Percentiles rank a stretch among this genome's conserved stretches.
These are phyloP conservation scores for Passerculus sandwichensis DNA, from an alignment of 2,797 vertebrate genomes.

Conservation along the genomic window DNA sequence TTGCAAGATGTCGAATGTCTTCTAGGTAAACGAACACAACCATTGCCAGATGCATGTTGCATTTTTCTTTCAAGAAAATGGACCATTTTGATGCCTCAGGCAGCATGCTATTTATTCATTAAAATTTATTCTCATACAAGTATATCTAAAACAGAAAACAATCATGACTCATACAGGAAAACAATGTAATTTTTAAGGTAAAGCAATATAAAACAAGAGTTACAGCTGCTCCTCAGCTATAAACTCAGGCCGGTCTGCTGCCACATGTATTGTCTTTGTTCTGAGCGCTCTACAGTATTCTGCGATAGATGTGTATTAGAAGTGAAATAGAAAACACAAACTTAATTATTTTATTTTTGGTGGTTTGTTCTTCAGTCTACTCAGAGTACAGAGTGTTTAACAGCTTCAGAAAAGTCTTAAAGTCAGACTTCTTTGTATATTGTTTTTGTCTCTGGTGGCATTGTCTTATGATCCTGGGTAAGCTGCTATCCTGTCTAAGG, in stretches of 20 bases:
- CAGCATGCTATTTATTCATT: neutral
- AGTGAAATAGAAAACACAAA: neutral
- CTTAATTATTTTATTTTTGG: neutral
- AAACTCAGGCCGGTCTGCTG: neutral
- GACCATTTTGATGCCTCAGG: neutral
- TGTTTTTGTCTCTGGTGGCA: neutral
- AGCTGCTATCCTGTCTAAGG: neutral
- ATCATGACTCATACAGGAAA: neutral
- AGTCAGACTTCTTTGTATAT: neutral
- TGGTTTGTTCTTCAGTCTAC: neutral
- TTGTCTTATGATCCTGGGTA: neutral
- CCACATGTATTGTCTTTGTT: neutral
- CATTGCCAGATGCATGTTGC: neutral
- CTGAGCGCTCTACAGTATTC: neutral
- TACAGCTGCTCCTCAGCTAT: neutral
- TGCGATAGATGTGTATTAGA: neutral
- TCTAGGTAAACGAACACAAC: neutral
- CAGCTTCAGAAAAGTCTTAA: neutral
- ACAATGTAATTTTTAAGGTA: neutral
- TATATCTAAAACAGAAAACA: neutral
- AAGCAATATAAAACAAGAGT: neutral
- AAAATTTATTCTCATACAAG: neutral
- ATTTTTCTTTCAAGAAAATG: constrained; percentile 24
- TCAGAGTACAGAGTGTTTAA: neutral
- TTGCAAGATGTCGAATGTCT: neutral